These are phyloP conservation scores for Caerostris extrusa DNA, from an alignment of 1,140 invertebrate species.

Conservation along the genomic window DNA sequence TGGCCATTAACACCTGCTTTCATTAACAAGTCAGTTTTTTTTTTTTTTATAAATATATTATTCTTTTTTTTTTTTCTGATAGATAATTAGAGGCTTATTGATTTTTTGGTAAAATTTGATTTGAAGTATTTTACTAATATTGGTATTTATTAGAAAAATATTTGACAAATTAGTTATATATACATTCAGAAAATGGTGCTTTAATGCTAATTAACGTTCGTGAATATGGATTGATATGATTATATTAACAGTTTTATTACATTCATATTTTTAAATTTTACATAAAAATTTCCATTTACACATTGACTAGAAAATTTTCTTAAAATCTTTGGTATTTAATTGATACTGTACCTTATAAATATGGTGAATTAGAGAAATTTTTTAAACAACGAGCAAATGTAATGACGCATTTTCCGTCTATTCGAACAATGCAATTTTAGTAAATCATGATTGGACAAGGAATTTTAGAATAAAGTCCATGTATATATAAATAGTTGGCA, in stretches of 20 bases:
- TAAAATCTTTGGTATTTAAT: background rate
- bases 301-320: background rate
- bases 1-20: background rate
- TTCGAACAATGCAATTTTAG: background rate
- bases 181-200: background rate
- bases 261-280: background rate
- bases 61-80: background rate
- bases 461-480: background rate
- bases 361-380: background rate
- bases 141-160: constrained; percentile 27
- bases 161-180: background rate
- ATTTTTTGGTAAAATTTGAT: background rate
- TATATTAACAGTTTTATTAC: background rate
- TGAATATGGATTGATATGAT: background rate
- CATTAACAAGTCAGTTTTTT: background rate
- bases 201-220: background rate
- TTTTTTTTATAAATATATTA: background rate
- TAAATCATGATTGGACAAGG: background rate
- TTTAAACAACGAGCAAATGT: background rate
- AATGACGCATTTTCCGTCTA: background rate
- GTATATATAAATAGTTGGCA: background rate
- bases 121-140: background rate
- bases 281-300: background rate
- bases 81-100: background rate
- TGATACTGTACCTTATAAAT: background rate